These are phyloP conservation scores for Gastracanthus pulcherrimus DNA, from an alignment of 2,888 invertebrate species.

Conservation along the genomic window DNA sequence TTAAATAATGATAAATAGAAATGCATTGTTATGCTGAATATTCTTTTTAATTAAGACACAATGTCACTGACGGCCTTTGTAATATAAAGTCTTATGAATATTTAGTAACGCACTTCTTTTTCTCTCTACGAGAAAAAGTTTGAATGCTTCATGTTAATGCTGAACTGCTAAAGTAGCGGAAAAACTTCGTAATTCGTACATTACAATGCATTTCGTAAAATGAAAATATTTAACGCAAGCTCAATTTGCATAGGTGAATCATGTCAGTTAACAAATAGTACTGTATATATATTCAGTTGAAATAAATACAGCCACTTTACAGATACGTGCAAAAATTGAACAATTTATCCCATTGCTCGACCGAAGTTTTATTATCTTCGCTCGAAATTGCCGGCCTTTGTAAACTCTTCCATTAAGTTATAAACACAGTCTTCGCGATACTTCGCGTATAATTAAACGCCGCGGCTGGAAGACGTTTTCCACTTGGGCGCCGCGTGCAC, in stretches of 20 bases:
- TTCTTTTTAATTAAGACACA: constrained; percentile 38
- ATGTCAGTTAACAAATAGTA: not conserved
- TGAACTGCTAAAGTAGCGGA: not conserved
- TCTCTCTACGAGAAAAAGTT: too few species aligned
- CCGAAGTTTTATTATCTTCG: not conserved
- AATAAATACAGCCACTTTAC: too few species aligned
- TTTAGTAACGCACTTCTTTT: constrained; percentile 1
- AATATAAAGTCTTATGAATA: constrained; percentile 18
- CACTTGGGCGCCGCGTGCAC: not conserved
- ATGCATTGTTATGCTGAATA: constrained; percentile 13
- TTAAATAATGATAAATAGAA: constrained; percentile 31
- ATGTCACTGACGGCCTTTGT: not conserved
- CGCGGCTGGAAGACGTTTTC: not conserved
- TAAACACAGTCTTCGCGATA: not conserved
- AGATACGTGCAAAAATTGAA: not conserved
- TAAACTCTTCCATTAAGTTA: not conserved
- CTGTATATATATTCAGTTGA: too few species aligned
- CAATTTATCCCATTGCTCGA: not conserved
- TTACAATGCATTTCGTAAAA: not conserved
- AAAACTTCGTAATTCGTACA: not conserved
- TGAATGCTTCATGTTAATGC: too few species aligned
- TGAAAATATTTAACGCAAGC: too few species aligned
- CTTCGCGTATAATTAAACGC: constrained; percentile 28
- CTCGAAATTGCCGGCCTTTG: not conserved
- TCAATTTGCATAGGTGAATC: not conserved